phyloP scores from a whole-genome alignment of 2,797 vertebrate genomes.

The Acrocephalus scirpaceus region DNA sequence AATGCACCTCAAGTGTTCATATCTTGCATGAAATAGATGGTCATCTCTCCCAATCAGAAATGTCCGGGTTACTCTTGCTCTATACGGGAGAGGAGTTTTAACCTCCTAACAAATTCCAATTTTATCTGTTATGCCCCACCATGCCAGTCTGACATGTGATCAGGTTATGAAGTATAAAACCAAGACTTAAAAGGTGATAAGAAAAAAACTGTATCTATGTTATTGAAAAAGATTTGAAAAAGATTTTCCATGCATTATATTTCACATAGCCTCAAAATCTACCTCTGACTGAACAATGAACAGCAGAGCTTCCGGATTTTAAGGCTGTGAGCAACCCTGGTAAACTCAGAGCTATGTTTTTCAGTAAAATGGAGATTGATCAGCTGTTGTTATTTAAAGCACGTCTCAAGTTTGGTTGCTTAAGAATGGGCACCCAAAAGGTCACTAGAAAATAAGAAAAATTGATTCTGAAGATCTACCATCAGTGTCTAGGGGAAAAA shows the following conservation, averaged over 20 bases:
- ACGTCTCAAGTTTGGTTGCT: background rate
- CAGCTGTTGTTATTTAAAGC: background rate
- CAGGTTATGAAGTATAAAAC: background rate
- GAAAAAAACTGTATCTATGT: background rate
- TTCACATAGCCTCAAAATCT: background rate
- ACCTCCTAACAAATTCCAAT: accelerated
- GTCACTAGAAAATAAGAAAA: background rate
- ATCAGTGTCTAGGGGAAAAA: background rate
- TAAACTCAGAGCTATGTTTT: background rate
- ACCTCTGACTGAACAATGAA: background rate
- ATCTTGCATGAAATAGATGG: background rate
- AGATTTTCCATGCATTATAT: background rate
- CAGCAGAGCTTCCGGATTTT: background rate
- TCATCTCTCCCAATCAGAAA: background rate
- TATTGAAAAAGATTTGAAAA: background rate
- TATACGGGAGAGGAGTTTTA: background rate
- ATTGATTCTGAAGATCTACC: background rate
- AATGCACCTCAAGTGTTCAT: background rate
- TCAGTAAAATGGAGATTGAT: background rate
- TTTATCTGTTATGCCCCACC: background rate
- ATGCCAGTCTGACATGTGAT: background rate
- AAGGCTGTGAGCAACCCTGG: background rate
- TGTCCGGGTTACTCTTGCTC: background rate
- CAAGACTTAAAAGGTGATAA: background rate
- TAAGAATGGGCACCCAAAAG: background rate